Evolutionary conservation across 2,113 vertebrate species (phyloP), one percentile per base, ranked within the genome.

Genomic region (Chloropsis cyanopogon): DNA sequence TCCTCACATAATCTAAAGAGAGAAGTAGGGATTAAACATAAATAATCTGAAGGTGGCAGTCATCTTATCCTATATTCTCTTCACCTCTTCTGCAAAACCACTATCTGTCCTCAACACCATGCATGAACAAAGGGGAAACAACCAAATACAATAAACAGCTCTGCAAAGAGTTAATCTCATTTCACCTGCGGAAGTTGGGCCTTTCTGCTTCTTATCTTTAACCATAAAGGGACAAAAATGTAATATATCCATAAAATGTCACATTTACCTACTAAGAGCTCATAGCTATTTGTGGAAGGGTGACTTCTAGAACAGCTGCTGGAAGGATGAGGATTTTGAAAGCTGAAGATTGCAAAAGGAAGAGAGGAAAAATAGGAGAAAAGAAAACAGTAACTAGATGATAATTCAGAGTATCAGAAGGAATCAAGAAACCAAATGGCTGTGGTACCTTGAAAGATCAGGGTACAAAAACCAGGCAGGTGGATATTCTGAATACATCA

Each of bases 161-260:
- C 75, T 71, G 82, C 50, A 78, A 79, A 91, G 16, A 60, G 61
- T 53, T 49, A 33, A 81, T 61, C 39, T 49, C 84, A 69, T 52
- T 82, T 54, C 60, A 64, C 41, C 8, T 20, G 80, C 49, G 72
- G 80, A 92, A 73, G 3, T 18, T 71, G 86, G 37, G 29, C 8
- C 60, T 15, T 4, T 72, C 37, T 56, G 46, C 78, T 95, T 57
- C 69, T 84, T 53, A 72, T 42, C 41, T 90, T 79, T 89, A 93
- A 42, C 25, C 71, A 81, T 7, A 57, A 70, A 37, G 69, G 23
- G 29, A 50, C 31, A 75, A 37, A 78, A 80, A 53, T 24, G 54
- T 89, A 95, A 88, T 60, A 53, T 64, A 95, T 73, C 75, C 91
- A 82, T 42, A 91, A 71, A 90, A 90, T 39, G 54, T 72, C 95